Evolutionary conservation across 2,888 invertebrate species (phyloP).

Genomic region (Drosophila quinaria): DNA sequence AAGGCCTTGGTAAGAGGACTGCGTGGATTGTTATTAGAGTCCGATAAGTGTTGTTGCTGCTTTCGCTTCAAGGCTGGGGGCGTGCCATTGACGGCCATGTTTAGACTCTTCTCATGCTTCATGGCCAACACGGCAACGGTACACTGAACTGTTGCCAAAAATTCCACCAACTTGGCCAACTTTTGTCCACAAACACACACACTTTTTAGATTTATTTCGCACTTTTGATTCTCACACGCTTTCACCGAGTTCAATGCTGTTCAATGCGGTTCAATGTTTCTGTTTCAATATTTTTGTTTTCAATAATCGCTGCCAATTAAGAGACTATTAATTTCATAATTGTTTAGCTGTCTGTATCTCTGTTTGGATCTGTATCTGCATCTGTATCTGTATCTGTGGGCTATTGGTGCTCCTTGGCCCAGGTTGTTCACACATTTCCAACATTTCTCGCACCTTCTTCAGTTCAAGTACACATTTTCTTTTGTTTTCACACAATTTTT

Average conservation of each 20-base stretch:
- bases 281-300: conserved; percentile 31
- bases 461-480: conserved; percentile 18
- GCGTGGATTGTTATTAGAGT: conserved; percentile 60
- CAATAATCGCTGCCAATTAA: conserved; percentile 68
- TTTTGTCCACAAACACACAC: conserved; percentile 32
- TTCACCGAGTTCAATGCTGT: conserved; percentile 28
- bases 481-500: conserved; percentile 15
- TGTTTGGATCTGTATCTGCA: not conserved
- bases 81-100: conserved; percentile 54
- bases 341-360: conserved; percentile 52
- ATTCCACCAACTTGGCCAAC: not conserved
- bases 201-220: conserved; percentile 11
- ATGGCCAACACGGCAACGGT: conserved; percentile 49
- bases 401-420: conserved; percentile 58
- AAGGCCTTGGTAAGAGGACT: conserved; percentile 85
- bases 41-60: conserved; percentile 42
- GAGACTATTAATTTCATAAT: conserved; percentile 77
- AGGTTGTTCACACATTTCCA: conserved; percentile 71
- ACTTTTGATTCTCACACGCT: not conserved
- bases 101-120: conserved; percentile 79
- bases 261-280: conserved; percentile 29
- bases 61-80: conserved; percentile 43
- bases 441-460: conserved; percentile 61
- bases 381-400: not conserved
- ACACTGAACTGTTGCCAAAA: conserved; percentile 46